Percentiles rank a stretch among this genome's conserved stretches.
These are phyloP conservation scores for Coboldia fuscipes DNA, from an alignment of 1,140 invertebrate genomes.

Conservation along the genomic window DNA sequence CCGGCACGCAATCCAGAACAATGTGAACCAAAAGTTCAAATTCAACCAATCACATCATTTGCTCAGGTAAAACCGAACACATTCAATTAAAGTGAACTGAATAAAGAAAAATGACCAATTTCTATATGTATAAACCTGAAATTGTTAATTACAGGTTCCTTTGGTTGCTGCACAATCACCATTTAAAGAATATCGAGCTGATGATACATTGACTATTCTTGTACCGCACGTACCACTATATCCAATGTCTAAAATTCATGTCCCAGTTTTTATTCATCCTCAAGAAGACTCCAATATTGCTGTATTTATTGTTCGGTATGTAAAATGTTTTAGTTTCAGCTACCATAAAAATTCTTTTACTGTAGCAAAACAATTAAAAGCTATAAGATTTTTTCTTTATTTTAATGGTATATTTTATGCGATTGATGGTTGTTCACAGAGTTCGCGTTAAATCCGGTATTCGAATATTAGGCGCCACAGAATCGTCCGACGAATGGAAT, in stretches of 20 bases:
- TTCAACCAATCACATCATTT: slow-evolving; percentile 32
- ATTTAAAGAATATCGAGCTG: slow-evolving; percentile 58
- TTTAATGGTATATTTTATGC: background rate
- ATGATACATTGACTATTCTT: slow-evolving; percentile 60
- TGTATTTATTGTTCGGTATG: slow-evolving; percentile 64
- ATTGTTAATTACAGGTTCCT: slow-evolving; percentile 26
- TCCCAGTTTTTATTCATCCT: slow-evolving; percentile 63
- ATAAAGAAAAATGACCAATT: background rate
- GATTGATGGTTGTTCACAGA: slow-evolving; percentile 25
- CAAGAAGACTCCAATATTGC: slow-evolving; percentile 37
- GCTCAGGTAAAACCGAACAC: slow-evolving; percentile 8
- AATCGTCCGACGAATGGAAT: slow-evolving; percentile 58
- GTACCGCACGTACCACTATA: slow-evolving; percentile 70
- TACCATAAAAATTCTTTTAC: background rate
- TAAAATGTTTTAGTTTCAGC: slow-evolving; percentile 2
- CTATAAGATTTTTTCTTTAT: background rate
- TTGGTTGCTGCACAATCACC: slow-evolving; percentile 51
- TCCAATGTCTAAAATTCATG: slow-evolving; percentile 66
- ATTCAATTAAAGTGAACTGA: background rate
- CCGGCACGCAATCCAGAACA: slow-evolving; percentile 36
- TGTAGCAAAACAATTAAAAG: background rate
- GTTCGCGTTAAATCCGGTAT: slow-evolving; percentile 70
- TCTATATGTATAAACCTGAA: too few relatives aligned
- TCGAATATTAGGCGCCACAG: slow-evolving; percentile 55
- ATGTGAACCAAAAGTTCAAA: slow-evolving; percentile 50